phyloP scores from a whole-genome alignment of 2,113 vertebrate species.

The Chamaetylas fuelleborni region DNA sequence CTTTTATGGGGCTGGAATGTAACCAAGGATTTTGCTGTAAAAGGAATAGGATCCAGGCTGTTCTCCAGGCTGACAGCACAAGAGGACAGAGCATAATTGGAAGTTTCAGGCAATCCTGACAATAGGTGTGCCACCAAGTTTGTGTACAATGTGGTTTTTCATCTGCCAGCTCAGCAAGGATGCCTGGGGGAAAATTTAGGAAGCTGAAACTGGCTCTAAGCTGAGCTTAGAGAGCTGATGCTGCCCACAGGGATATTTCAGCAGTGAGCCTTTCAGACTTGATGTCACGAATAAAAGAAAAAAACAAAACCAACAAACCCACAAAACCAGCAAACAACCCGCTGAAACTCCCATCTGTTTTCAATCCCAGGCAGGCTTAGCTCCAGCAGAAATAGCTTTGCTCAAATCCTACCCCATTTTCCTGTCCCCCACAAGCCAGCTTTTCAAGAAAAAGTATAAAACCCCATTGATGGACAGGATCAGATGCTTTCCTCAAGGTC shows the following conservation, averaged over 20 bases:
- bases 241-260: neutral
- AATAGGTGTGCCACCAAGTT: neutral
- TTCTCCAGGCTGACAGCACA: neutral
- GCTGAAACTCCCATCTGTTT: neutral
- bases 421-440: neutral
- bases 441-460: neutral
- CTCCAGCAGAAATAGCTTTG: conserved; percentile 17
- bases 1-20: neutral
- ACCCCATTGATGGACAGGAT: neutral
- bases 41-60: neutral
- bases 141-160: neutral
- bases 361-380: neutral
- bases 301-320: neutral
- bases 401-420: neutral
- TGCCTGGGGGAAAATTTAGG: neutral
- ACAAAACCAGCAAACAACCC: conserved; percentile 48
- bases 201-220: neutral
- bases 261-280: neutral
- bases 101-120: neutral
- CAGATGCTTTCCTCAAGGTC: conserved; percentile 14
- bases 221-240: neutral
- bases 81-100: neutral
- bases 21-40: neutral
- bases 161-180: neutral
- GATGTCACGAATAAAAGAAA: neutral